These are phyloP conservation scores for Octomys mimax DNA, from an alignment of 2,797 vertebrate genomes.

Conservation along the genomic window DNA sequence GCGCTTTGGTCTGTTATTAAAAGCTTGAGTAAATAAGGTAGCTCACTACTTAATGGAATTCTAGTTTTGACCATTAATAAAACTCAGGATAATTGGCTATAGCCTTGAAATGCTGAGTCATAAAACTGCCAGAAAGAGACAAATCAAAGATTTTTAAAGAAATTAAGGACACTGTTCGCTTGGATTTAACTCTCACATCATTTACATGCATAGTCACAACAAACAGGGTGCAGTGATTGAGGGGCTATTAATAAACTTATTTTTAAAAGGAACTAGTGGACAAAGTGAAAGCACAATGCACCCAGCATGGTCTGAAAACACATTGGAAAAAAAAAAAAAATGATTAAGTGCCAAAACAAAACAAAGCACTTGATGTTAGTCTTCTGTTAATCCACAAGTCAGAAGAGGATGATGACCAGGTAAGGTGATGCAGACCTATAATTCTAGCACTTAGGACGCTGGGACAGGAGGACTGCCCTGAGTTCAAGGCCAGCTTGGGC, in stretches of 20 bases:
- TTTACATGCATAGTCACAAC: background rate
- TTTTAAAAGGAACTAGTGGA: background rate
- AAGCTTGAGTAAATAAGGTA: conserved; percentile 36
- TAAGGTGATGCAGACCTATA: background rate
- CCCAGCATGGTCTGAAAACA: background rate
- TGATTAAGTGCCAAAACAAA: conserved; percentile 28
- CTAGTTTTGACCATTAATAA: background rate
- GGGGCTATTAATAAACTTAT: background rate
- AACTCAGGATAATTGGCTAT: conserved; percentile 52
- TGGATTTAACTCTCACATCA: conserved; percentile 23
- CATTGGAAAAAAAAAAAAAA: conserved; percentile 29
- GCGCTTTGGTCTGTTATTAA: conserved; percentile 35
- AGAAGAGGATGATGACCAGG: background rate
- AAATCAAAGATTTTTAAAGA: background rate
- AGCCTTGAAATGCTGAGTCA: conserved; percentile 56
- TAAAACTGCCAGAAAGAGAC: background rate
- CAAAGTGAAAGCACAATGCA: background rate
- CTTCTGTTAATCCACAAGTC: background rate
- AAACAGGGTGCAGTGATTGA: background rate
- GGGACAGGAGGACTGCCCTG: background rate
- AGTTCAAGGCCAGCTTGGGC: background rate
- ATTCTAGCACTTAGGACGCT: background rate
- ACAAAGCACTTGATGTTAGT: background rate
- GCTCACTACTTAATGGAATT: conserved; percentile 23
- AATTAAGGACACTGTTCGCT: background rate